Evolutionary conservation across 2,113 vertebrate genomes (phyloP).

Genomic region (Carollia perspicillata): DNA sequence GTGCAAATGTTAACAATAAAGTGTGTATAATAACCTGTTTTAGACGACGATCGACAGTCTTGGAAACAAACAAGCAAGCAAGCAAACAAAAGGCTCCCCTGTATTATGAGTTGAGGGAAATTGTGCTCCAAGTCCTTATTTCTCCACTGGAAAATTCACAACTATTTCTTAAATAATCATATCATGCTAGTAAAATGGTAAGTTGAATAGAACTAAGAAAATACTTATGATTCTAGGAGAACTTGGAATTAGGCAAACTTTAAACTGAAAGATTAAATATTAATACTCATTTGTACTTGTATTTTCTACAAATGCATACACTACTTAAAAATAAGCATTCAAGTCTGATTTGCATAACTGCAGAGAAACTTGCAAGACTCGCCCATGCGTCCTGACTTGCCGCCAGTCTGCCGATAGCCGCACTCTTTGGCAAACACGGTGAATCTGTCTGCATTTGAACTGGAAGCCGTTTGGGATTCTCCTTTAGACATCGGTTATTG

Average conservation of each 20-base stretch:
- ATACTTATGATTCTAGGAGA: constrained; percentile 6
- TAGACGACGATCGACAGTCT: background rate
- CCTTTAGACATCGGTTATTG: constrained; percentile 64
- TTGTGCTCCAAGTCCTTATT: background rate
- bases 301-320: background rate
- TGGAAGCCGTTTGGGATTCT: constrained; percentile 64
- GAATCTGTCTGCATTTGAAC: constrained; percentile 42
- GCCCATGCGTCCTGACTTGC: constrained; percentile 64
- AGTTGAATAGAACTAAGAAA: constrained; percentile 22
- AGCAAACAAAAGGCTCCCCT: background rate
- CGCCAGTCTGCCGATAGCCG: constrained; percentile 45
- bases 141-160: background rate
- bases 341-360: constrained; percentile 23
- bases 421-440: background rate
- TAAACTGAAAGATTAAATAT: background rate
- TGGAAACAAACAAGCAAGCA: constrained; percentile 3
- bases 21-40: background rate
- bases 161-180: background rate
- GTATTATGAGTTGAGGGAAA: background rate
- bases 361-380: constrained; percentile 30
- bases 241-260: constrained; percentile 26
- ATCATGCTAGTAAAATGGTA: background rate
- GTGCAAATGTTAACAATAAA: constrained; percentile 2
- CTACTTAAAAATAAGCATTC: background rate
- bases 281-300: background rate